Evolutionary conservation across 2,113 vertebrate species (phyloP).

Genomic region (Amblyopsis rosae): DNA sequence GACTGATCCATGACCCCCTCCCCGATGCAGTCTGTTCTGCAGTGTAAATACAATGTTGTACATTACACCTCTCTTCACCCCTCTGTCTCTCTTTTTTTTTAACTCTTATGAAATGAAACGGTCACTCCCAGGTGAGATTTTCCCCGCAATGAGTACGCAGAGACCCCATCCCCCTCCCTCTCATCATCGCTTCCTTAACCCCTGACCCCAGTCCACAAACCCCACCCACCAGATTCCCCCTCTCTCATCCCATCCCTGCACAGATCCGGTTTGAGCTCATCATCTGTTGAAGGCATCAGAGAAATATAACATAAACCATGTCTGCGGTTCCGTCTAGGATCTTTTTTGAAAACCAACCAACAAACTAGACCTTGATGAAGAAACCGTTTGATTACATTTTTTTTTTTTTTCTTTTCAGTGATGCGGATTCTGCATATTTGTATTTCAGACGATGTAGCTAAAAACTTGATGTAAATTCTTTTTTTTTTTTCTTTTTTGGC

Average conservation of each 20-base stretch:
- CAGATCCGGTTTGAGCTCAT: conserved; percentile 85
- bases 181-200: neutral
- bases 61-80: conserved; percentile 87
- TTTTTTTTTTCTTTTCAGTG: conserved; percentile 80
- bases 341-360: conserved; percentile 81
- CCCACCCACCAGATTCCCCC: conserved; percentile 81
- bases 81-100: conserved; percentile 65
- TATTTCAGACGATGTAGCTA: conserved; percentile 99
- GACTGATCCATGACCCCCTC: conserved; percentile 98
- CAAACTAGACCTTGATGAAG: conserved; percentile 82
- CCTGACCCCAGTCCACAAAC: conserved; percentile 38
- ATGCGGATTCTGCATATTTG: conserved; percentile 99
- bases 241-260: conserved; percentile 64
- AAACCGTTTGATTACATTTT: conserved; percentile 87
- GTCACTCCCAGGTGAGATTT: conserved; percentile 47
- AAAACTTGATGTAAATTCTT: conserved; percentile 99
- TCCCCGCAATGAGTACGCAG: conserved; percentile 61
- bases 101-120: conserved; percentile 71
- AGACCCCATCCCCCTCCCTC: conserved; percentile 53
- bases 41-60: conserved; percentile 98
- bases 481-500: conserved; percentile 95
- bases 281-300: conserved; percentile 89
- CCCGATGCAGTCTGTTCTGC: conserved; percentile 92
- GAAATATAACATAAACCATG: conserved; percentile 72
- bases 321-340: conserved; percentile 90